These are phyloP conservation scores for Anticlea derivata DNA, from an alignment of 2,888 invertebrate species.

Conservation along the genomic window DNA sequence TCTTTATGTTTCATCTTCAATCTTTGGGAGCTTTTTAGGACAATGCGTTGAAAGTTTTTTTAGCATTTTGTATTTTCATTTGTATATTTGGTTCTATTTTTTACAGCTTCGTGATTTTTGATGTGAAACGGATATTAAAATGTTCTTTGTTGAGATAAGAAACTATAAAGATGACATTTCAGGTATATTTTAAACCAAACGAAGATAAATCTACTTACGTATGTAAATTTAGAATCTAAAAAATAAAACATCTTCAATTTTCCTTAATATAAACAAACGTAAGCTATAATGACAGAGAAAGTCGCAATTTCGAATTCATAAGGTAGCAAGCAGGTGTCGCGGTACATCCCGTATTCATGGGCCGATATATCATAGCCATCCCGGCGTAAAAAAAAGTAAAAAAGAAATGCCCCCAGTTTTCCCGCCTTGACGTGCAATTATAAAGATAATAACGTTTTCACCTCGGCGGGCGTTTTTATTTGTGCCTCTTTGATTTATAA, in stretches of 20 bases:
- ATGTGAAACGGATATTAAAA: too few species aligned
- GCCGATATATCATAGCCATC: conserved; percentile 75
- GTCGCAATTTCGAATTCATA: conserved; percentile 76
- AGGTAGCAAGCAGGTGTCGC: conserved; percentile 75
- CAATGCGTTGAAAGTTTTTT: too few species aligned
- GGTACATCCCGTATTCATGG: conserved; percentile 80
- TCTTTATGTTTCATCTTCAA: conserved; percentile 44
- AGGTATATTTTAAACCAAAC: too few species aligned
- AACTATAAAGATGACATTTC: too few species aligned
- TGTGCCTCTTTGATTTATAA: conserved; percentile 80
- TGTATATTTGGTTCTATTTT: too few species aligned
- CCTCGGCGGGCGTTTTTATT: conserved; percentile 77
- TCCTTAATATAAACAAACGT: conserved; percentile 37
- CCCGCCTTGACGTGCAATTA: conserved; percentile 82
- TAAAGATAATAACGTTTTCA: conserved; percentile 84
- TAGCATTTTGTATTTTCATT: too few species aligned
- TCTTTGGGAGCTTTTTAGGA: too few species aligned
- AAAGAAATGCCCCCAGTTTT: conserved; percentile 57
- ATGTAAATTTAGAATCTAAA: neutral
- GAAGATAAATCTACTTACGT: too few species aligned
- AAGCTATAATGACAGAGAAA: conserved; percentile 64
- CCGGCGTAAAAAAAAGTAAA: conserved; percentile 58
- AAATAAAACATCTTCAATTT: conserved; percentile 23
- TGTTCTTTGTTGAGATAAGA: too few species aligned
- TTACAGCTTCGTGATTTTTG: too few species aligned